Evolutionary conservation across 1,140 invertebrate species (phyloP), one percentile per base, ranked within the genome.

Genomic region (Calycopis cecrops): DNA sequence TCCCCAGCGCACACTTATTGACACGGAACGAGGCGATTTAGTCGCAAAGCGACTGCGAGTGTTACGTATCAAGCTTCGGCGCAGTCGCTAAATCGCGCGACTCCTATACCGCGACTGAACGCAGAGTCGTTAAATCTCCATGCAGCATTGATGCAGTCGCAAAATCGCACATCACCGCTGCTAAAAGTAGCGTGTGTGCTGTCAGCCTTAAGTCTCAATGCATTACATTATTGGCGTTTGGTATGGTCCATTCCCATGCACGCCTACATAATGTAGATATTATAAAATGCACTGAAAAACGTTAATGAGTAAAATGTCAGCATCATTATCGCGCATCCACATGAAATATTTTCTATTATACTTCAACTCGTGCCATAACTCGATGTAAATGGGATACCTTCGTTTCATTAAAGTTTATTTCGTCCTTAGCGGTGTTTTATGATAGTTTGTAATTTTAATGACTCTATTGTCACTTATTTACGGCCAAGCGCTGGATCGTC

Each of bases 401-500:
- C 9, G 14, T 18, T 44, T 8, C 12, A 44, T 44, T 44, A 16
- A 7, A 44, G 3, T 16, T 9, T 9, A 44, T 44, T 44, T 44
- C 17, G 14, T 44, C 40, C 40, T 44, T 44, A 44, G 7, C 16
- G 9, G 40, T 44, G 16, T 16, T 44, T 44, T 44, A 44, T 44
- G 14, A 16, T 44, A 44, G 12, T 44, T 6, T 12, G 14, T 44
- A 44, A 16, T 44, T 44, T 44, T 44, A 44, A 44, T 44, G 40
- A 44, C 14, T 16, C 40, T 16, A 44, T 44, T 44, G 40, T 44
- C 11, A 44, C 40, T 44, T 44, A 44, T 9, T 44, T 16, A 16
- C 9, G 7, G 40, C 9, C 9, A 37, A 9, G 9, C 14, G 40
- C 10, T 16, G 16, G 4, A 12, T 44, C 14, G 14, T 44, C 16